Percentiles rank a stretch among this genome's conserved stretches.
Conservation (phyloP, 2,797 vertebrate genomes). For the Tarsius wallacei region DNA sequence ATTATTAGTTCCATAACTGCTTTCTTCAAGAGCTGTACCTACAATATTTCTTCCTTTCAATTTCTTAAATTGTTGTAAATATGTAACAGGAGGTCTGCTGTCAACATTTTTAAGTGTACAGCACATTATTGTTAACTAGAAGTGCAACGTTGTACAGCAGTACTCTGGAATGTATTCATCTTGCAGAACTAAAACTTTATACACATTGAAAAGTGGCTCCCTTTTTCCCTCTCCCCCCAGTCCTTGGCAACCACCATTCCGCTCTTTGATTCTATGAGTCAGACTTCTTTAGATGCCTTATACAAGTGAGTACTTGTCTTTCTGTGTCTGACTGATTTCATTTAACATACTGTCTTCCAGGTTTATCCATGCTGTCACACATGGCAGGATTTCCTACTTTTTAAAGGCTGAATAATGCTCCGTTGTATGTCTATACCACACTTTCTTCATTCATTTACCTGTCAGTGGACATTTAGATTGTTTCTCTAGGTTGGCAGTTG, state of each 20-base stretch:
- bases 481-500: not conserved
- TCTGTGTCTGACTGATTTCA: not conserved
- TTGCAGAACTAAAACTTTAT: not conserved
- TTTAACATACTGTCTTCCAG: not conserved
- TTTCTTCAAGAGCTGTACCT: not conserved
- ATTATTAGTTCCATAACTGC: not conserved
- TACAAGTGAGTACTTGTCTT: not conserved
- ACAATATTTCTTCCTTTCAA: not conserved
- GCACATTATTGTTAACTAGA: not conserved
- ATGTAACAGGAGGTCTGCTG: not conserved
- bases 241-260: not conserved
- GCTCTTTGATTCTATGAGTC: not conserved
- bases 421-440: no score
- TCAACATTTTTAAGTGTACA: not conserved
- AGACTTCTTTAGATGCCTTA: not conserved
- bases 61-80: not conserved
- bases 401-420: not conserved
- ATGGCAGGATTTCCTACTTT: not conserved
- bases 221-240: not conserved
- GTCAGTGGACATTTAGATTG: not conserved
- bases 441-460: not conserved
- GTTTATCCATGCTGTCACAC: not conserved
- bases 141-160: not conserved
- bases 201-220: not conserved
- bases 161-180: not conserved